A percentile compares a stretch with the other conserved stretches of the same genome.
phyloP scores from a whole-genome alignment of 2,113 vertebrate genomes.

The Actinemys pallida region DNA sequence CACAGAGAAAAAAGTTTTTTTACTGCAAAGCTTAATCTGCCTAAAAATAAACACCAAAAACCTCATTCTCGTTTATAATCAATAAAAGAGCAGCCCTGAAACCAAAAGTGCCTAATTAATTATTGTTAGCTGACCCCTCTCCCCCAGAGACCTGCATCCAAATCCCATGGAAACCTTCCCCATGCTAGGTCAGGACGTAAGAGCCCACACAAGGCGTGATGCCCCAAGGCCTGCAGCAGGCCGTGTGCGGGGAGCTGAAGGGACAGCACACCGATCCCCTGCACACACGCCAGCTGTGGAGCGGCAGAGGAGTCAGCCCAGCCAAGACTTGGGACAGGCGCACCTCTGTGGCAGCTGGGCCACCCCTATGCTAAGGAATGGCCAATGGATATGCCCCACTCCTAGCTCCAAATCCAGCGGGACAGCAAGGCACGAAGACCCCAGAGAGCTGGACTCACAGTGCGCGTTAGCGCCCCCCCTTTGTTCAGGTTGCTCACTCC shows the following conservation, averaged over 20 bases:
- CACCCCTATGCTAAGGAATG: neutral
- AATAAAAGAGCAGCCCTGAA: slow-evolving; percentile 40
- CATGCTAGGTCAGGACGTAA: neutral
- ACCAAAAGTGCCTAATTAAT: neutral
- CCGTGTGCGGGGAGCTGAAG: neutral
- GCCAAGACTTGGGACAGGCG: neutral
- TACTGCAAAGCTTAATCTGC: slow-evolving; percentile 69
- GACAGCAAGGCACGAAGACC: neutral
- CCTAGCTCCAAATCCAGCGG: neutral
- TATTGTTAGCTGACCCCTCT: neutral
- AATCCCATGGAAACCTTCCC: neutral
- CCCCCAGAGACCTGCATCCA: accelerated
- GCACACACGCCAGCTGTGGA: neutral
- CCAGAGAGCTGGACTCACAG: neutral
- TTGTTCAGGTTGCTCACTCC: neutral
- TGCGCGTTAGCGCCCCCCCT: neutral
- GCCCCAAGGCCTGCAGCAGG: neutral
- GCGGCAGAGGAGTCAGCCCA: neutral
- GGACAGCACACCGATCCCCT: neutral
- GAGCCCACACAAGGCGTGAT: too few relatives aligned
- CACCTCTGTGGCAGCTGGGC: neutral
- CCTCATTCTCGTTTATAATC: slow-evolving; percentile 61
- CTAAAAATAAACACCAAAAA: slow-evolving; percentile 71
- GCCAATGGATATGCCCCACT: neutral
- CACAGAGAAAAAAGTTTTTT: slow-evolving; percentile 64